Base-by-base conservation (phyloP, 2,888 invertebrate genomes). In the Limnephilus auricula region DNA sequence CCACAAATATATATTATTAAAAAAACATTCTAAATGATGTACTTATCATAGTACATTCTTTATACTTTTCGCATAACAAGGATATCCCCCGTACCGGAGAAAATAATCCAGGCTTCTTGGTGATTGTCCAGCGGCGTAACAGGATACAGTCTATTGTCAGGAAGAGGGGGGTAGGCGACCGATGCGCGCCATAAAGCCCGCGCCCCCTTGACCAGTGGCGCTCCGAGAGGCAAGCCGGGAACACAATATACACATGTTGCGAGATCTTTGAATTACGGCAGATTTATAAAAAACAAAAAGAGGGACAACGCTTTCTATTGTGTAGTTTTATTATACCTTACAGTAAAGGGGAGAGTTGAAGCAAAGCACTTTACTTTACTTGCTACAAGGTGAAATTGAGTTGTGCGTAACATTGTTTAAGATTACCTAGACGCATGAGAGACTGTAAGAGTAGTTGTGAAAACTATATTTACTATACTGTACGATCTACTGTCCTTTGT, bases 241-340 rank as follows among this genome's bases (percentile, higher is more conserved):
- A 79, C 91, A 34, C 92, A 89, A 88, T 85, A 90, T 91, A 85
- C 92, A 92, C 92, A 93, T 90, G 91, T 93, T 90, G 90, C 91
- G 91, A 90, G 92, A 92, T 92, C 92, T 93, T 93, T 93, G 92
- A 93, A 93, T 93, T 93, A 92, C 90, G 91, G 79, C 78, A 90
- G 91, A 92, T 92, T 92, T 92, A 91, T 92, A 90, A 91, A n/a
- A 88, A 89, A 92, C 87, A 92, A 88, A 92, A 91, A 91, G 82
- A 45, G 89, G 85, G 65, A 65, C 65, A n/a, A 37, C 31, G 84
- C 65, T 89, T 80, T 79, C 91, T 50, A 31, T 30, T 89, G 89
- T 84, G 79, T 30, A 84, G 31, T 91, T 91, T 91, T 91, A 87
- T 89, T 91, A 83, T 91, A 89, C 84, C 85, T 83, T n/a, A 45